These are phyloP conservation scores for Mesitornis unicolor DNA, from an alignment of 2,113 vertebrate genomes.

Conservation along the genomic window DNA sequence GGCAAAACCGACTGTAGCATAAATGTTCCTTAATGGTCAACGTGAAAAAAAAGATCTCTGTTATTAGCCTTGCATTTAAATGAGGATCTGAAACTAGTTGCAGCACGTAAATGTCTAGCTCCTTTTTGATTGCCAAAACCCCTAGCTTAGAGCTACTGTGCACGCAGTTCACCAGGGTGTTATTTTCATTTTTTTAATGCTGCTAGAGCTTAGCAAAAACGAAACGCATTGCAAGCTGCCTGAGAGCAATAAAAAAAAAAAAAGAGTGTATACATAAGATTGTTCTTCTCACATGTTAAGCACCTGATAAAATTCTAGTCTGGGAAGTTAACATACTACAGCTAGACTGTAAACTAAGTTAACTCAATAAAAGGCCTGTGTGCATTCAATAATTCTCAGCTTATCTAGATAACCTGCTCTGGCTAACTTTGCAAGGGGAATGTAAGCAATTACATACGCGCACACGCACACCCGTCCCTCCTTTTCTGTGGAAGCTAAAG, in stretches of 20 bases:
- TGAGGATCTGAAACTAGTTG: not conserved
- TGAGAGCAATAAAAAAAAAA: not conserved
- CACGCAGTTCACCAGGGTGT: rapidly evolving
- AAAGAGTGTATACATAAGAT: not conserved
- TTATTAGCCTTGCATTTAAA: not conserved
- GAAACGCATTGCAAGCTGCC: not conserved
- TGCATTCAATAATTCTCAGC: not conserved
- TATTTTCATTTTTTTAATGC: not conserved
- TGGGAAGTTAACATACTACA: not conserved
- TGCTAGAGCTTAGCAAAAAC: not conserved
- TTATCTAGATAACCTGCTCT: not conserved
- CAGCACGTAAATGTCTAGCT: not conserved
- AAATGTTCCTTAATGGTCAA: constrained; percentile 13
- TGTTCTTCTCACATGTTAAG: constrained; percentile 6
- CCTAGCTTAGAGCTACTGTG: not conserved
- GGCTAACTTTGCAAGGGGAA: not conserved
- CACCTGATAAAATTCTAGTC: constrained; percentile 18
- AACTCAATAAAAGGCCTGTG: not conserved
- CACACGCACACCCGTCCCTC: not conserved
- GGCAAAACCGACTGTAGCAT: not conserved
- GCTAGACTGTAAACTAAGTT: not conserved
- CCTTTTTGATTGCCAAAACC: not conserved
- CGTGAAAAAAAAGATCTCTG: not conserved
- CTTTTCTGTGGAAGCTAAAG: not conserved
- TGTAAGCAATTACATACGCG: not conserved